phyloP scores from a whole-genome alignment of 2,888 invertebrate genomes.

The Rhyacophila evoluta region DNA sequence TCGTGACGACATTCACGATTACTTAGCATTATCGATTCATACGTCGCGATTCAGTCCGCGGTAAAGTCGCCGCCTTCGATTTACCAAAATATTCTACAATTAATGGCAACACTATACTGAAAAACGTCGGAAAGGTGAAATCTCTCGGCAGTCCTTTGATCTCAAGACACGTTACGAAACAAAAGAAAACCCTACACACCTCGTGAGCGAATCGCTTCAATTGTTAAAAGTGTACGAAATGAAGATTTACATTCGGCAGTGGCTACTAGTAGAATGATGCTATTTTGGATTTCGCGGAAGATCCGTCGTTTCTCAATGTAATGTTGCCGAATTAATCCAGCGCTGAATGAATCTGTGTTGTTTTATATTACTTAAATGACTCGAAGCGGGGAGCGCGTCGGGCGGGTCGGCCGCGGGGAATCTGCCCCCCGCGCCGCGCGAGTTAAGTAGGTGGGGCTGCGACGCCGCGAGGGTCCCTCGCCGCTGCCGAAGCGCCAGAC shows the following conservation, averaged over 20 bases:
- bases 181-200: too few species aligned
- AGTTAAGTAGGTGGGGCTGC: slow-evolving; percentile 45
- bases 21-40: slow-evolving; percentile 33
- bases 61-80: slow-evolving; percentile 37
- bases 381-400: slow-evolving; percentile 43
- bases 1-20: slow-evolving; percentile 39
- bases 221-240: too few species aligned
- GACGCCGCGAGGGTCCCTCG: slow-evolving; percentile 62
- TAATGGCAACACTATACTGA: not conserved
- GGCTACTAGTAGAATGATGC: too few species aligned
- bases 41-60: slow-evolving; percentile 48
- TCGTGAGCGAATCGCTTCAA: too few species aligned
- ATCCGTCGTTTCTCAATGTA: not conserved
- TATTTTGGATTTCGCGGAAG: too few species aligned
- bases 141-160: too few species aligned
- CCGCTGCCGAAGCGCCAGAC: slow-evolving; percentile 63
- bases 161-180: too few species aligned
- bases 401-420: slow-evolving; percentile 56
- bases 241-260: too few species aligned
- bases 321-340: not conserved
- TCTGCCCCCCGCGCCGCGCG: slow-evolving; percentile 25
- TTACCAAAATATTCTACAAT: slow-evolving; percentile 28
- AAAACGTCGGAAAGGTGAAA: not conserved
- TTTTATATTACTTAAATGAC: slow-evolving; percentile 41
- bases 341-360: slow-evolving; percentile 22